Base-by-base conservation (phyloP, 2,113 vertebrate species). In the Sorex araneus region DNA sequence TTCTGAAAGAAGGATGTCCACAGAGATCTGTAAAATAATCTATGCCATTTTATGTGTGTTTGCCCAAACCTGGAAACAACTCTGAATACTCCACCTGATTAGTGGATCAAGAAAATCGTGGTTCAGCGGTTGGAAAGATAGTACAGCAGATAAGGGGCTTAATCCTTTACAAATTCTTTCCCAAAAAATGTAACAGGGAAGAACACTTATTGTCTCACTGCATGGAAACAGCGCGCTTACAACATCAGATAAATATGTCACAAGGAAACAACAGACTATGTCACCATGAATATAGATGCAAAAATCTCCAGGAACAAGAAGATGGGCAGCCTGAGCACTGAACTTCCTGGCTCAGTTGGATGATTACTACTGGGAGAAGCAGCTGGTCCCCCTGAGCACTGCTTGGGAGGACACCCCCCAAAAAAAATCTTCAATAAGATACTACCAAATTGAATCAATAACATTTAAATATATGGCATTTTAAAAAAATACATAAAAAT, bases 151-250 rank as follows among this genome's bases (percentile, higher is more conserved):
- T 40, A 40, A 40, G 40, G 40, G 3, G 40, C 40, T 27, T 3
- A 64, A 54, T 79, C 71, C 10, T 84, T 94, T 87, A 85, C 16
- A 79, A 79, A n/a, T 15, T 36, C 15, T 64, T 87, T 36, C 9
- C 64, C 15, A 47, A 84, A 73, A 64, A 34, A 4, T 8, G 30
- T 3, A 64, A 74, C 8, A 50, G 7, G 7, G 78, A 8, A 50
- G 9, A 64, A 86, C 7, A 45, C 60, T n/a, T 40, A n/a, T 7
- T 40, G 63, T 27, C 10, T 28, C 43, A 67, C 50, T 50, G 57
- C 23, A 15, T 50, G 27, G 89, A 50, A 19, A 27, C 9, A 78
- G 6, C n/a, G 45, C 30, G 47, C 47, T 19, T 13, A 8, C 9
- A 63, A 71, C 70, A 84, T 70, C 47, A 85, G 63, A 85, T 23